Percentiles rank a stretch among this genome's conserved stretches.
Conservation (phyloP, 2,113 vertebrate genomes). For the Cephalopterus ornatus region DNA sequence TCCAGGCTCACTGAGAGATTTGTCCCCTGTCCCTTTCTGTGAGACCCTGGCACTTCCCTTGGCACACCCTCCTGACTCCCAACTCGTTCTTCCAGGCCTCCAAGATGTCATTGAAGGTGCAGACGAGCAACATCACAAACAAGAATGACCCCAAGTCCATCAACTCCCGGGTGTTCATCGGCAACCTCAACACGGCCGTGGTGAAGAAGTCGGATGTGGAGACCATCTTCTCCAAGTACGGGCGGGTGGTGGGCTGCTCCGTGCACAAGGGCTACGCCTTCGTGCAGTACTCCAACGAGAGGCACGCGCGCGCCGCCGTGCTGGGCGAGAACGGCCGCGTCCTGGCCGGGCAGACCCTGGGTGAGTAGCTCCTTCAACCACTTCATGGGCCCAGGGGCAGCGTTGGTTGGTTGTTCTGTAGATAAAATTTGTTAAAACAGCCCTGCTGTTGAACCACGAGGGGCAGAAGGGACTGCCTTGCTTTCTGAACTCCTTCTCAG, state of each 20-base stretch:
- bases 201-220: conserved; percentile 94
- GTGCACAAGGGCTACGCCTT: conserved; percentile 94
- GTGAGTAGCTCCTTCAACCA: conserved; percentile 60
- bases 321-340: conserved; percentile 89
- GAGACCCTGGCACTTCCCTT: background rate
- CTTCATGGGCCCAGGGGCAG: background rate
- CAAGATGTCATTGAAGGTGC: conserved; percentile 92
- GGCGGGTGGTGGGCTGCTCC: conserved; percentile 89
- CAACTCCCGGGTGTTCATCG: conserved; percentile 95
- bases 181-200: conserved; percentile 93
- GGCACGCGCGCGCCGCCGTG: conserved; percentile 89
- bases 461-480: no score
- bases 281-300: conserved; percentile 89
- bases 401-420: accelerated
- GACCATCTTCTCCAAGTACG: conserved; percentile 91
- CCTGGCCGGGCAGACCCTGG: conserved; percentile 89
- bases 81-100: background rate
- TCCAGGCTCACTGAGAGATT: background rate
- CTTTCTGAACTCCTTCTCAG: no score
- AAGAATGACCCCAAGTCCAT: conserved; percentile 95
- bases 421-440: no score
- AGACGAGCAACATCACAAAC: conserved; percentile 95
- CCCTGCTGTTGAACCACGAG: no score
- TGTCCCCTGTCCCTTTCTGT: background rate
- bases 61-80: background rate